Percentiles rank a stretch among this genome's conserved stretches.
Conservation (phyloP, 2,888 invertebrate genomes). For the Lamellibrachia satsuma region DNA sequence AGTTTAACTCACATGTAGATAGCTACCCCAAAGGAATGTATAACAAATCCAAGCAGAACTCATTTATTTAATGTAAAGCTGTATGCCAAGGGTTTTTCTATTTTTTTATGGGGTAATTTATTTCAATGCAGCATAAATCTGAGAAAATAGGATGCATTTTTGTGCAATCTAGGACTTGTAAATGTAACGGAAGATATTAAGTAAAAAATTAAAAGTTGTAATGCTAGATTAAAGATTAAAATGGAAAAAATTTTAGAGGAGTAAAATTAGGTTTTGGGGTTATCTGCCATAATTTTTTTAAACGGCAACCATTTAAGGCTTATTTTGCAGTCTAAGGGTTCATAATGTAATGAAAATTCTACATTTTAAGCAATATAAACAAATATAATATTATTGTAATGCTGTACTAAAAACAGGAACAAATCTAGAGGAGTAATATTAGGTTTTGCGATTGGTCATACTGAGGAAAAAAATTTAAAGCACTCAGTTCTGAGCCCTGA, state of each 20-base stretch:
- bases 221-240: neutral
- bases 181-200: neutral
- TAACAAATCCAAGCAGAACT: neutral
- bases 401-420: too few relatives aligned
- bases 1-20: neutral
- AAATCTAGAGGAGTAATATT: too few relatives aligned
- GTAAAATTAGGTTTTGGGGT: too few relatives aligned
- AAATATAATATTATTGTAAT: too few relatives aligned
- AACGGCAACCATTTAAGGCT: too few relatives aligned
- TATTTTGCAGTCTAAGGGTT: too few relatives aligned
- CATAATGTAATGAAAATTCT: too few relatives aligned
- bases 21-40: neutral
- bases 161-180: neutral
- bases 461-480: too few relatives aligned
- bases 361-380: too few relatives aligned
- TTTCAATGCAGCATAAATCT: neutral
- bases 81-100: neutral
- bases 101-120: neutral
- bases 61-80: neutral
- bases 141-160: neutral
- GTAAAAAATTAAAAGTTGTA: too few relatives aligned
- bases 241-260: neutral
- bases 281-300: too few relatives aligned
- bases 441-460: too few relatives aligned
- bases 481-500: neutral